Evolutionary conservation across 2,113 vertebrate genomes (phyloP).

Genomic region (Myrmecophaga tridactyla): DNA sequence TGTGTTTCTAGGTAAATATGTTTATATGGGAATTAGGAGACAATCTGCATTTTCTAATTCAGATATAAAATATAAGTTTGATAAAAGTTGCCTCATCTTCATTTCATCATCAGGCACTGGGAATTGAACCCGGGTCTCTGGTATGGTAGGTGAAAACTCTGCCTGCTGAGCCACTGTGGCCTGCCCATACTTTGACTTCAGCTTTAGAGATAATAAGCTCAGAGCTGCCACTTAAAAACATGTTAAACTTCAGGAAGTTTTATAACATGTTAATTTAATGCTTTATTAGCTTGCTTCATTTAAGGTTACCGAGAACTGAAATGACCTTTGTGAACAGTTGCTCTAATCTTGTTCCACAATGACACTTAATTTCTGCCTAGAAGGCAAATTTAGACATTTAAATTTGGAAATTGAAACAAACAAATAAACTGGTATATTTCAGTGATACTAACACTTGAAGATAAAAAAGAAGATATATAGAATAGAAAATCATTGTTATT

Average conservation of each 20-base stretch:
- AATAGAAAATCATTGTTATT: constrained; percentile 47
- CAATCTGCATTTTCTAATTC: constrained; percentile 43
- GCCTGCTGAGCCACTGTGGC: no score
- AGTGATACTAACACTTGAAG: constrained; percentile 18
- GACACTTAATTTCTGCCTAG: constrained; percentile 69
- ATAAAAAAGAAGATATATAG: background rate
- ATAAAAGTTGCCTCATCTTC: constrained; percentile 44
- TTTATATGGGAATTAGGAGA: constrained; percentile 9
- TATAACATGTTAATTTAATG: constrained; percentile 76
- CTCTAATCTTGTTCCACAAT: constrained; percentile 70
- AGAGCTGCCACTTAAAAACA: constrained; percentile 56
- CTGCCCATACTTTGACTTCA: constrained; percentile 65
- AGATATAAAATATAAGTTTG: constrained; percentile 21
- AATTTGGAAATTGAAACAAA: constrained; percentile 66
- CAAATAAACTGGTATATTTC: constrained; percentile 54
- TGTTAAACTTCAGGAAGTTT: constrained; percentile 72
- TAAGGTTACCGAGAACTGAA: constrained; percentile 72
- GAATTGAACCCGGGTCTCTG: no score
- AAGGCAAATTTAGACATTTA: constrained; percentile 59
- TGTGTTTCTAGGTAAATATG: background rate
- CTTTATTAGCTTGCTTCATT: constrained; percentile 77
- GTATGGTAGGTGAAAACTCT: no score
- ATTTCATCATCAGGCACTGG: no score
- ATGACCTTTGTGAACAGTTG: constrained; percentile 71
- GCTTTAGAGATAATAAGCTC: constrained; percentile 57